These are phyloP conservation scores for Drosophila greeni DNA, from an alignment of 2,888 invertebrate species.

Conservation along the genomic window DNA sequence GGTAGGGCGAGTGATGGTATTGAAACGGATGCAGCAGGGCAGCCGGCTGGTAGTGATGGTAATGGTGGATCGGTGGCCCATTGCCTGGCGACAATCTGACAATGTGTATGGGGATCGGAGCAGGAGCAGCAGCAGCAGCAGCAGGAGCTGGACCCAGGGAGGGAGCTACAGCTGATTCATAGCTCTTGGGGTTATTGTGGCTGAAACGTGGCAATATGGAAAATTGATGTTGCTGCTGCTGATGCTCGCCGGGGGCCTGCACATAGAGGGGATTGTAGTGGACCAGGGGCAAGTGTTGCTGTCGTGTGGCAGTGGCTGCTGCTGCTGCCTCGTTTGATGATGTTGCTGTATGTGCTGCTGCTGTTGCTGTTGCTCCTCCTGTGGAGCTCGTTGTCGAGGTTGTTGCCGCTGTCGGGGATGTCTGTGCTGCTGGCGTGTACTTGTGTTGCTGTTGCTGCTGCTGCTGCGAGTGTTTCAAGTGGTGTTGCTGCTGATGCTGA, in stretches of 20 bases:
- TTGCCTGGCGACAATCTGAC: slow-evolving; percentile 67
- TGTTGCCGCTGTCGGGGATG: slow-evolving; percentile 45
- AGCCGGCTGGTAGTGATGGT: slow-evolving; percentile 45
- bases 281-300: slow-evolving; percentile 56
- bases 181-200: slow-evolving; percentile 68
- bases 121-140: not conserved
- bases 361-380: slow-evolving; percentile 7
- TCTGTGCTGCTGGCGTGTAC: slow-evolving; percentile 51
- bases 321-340: slow-evolving; percentile 14
- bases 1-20: slow-evolving; percentile 21
- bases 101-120: slow-evolving; percentile 57
- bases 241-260: slow-evolving; percentile 61
- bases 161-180: slow-evolving; percentile 47
- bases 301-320: slow-evolving; percentile 37
- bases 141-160: slow-evolving; percentile 11
- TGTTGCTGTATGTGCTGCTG: slow-evolving; percentile 34
- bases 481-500: slow-evolving; percentile 41
- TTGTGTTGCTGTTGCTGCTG: slow-evolving; percentile 39
- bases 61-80: slow-evolving; percentile 58
- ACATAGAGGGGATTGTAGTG: slow-evolving; percentile 74
- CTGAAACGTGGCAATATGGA: slow-evolving; percentile 67
- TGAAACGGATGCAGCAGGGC: slow-evolving; percentile 44
- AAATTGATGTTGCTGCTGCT: slow-evolving; percentile 63
- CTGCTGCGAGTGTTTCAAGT: slow-evolving; percentile 44
- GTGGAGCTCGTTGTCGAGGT: slow-evolving; percentile 45